Evolutionary conservation across 1,140 invertebrate species (phyloP).

Genomic region (Teleogryllus occipitalis): DNA sequence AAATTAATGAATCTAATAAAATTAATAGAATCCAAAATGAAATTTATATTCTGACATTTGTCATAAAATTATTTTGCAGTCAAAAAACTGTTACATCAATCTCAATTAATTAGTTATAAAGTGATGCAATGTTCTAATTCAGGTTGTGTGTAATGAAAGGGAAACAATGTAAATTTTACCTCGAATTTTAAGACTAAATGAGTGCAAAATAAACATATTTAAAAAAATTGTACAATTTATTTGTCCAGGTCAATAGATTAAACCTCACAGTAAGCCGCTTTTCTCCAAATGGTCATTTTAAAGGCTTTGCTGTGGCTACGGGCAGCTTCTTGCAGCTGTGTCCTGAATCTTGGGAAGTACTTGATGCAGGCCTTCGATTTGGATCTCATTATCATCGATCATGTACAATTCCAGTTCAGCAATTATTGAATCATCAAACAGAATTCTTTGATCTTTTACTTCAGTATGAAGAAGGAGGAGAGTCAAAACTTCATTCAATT

Average conservation of each 20-base stretch:
- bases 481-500: constrained; percentile 43
- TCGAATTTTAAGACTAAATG: no score
- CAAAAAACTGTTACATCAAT: no score
- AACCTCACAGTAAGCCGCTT: constrained; percentile 35
- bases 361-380: constrained; percentile 47
- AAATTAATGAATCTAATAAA: no score
- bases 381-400: constrained; percentile 43
- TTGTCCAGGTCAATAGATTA: constrained; percentile 38
- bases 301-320: constrained; percentile 25
- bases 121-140: no score
- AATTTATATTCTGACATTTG: no score
- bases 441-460: constrained; percentile 51
- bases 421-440: constrained; percentile 42
- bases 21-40: no score
- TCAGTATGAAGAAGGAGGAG: constrained; percentile 38
- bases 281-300: constrained; percentile 29
- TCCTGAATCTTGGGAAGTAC: constrained; percentile 37
- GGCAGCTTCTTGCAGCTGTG: constrained; percentile 38
- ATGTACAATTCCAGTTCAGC: constrained; percentile 44
- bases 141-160: no score
- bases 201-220: neutral
- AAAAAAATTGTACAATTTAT: constrained; percentile 21
- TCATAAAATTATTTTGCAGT: no score
- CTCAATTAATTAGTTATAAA: no score
- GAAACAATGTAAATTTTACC: no score